phyloP scores from a whole-genome alignment of 2,888 invertebrate species.

The Rhimphoctona megacephalus region DNA sequence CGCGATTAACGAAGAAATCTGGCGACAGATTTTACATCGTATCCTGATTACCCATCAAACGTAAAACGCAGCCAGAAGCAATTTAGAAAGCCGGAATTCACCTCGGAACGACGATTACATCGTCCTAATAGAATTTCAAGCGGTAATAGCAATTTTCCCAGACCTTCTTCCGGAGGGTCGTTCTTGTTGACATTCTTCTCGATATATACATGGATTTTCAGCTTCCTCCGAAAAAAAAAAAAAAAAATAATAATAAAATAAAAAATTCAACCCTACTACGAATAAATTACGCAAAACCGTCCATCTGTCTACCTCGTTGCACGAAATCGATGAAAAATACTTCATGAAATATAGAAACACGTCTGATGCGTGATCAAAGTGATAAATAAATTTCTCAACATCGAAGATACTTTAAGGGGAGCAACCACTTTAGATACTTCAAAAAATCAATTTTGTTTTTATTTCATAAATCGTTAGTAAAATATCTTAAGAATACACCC shows the following conservation, averaged over 20 bases:
- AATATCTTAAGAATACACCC: too few species aligned
- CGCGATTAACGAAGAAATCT: slow-evolving; percentile 9
- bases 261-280: background rate
- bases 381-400: background rate
- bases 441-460: too few species aligned
- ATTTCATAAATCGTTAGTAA: too few species aligned
- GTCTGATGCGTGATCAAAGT: background rate
- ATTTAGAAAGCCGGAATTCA: slow-evolving; percentile 64
- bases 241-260: background rate
- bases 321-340: background rate
- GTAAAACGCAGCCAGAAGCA: slow-evolving; percentile 56
- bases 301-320: background rate
- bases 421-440: too few species aligned
- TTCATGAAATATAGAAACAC: background rate
- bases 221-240: background rate
- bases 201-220: background rate
- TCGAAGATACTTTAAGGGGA: background rate
- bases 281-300: background rate
- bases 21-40: background rate
- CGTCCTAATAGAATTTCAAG: slow-evolving; percentile 62
- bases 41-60: background rate
- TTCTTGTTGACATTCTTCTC: background rate
- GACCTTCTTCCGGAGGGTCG: slow-evolving; percentile 60
- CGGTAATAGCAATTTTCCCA: slow-evolving; percentile 65
- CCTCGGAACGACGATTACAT: slow-evolving; percentile 58